Evolutionary conservation across 1,140 invertebrate genomes (phyloP).

Genomic region (Leptonema lineaticorne): DNA sequence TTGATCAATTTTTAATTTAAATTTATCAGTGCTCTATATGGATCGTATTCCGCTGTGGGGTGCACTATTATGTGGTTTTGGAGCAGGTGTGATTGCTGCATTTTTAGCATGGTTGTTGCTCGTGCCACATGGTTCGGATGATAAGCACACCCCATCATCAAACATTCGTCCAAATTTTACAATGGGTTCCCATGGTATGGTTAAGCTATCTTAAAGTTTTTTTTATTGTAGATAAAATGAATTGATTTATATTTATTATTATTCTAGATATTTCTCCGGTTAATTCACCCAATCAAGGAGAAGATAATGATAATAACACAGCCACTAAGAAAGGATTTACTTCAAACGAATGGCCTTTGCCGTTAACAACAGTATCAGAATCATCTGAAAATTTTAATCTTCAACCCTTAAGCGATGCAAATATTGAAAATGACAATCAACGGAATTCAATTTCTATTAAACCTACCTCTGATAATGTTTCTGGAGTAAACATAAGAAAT

Average conservation of each 20-base stretch:
- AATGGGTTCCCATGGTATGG: slow-evolving; percentile 65
- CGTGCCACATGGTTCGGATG: slow-evolving; percentile 78
- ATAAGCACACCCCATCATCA: slow-evolving; percentile 50
- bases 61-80: slow-evolving; percentile 71
- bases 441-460: background rate
- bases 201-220: background rate
- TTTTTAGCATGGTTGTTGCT: slow-evolving; percentile 74
- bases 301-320: slow-evolving; percentile 44
- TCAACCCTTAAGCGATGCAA: slow-evolving; percentile 5
- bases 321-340: slow-evolving; percentile 47
- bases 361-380: slow-evolving; percentile 51
- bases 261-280: slow-evolving; percentile 54
- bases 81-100: slow-evolving; percentile 67
- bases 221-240: slow-evolving; percentile 11
- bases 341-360: slow-evolving; percentile 51
- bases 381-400: slow-evolving; percentile 51
- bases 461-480: slow-evolving; percentile 38
- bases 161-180: slow-evolving; percentile 65
- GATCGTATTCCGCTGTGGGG: slow-evolving; percentile 86
- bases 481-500: slow-evolving; percentile 43
- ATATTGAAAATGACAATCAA: slow-evolving; percentile 3
- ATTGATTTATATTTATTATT: slow-evolving; percentile 2
- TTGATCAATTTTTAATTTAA: background rate
- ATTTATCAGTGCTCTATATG: slow-evolving; percentile 77
- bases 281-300: slow-evolving; percentile 49